Evolutionary conservation across 2,888 invertebrate species (phyloP).

Genomic region (Sinohyriopsis cumingii): DNA sequence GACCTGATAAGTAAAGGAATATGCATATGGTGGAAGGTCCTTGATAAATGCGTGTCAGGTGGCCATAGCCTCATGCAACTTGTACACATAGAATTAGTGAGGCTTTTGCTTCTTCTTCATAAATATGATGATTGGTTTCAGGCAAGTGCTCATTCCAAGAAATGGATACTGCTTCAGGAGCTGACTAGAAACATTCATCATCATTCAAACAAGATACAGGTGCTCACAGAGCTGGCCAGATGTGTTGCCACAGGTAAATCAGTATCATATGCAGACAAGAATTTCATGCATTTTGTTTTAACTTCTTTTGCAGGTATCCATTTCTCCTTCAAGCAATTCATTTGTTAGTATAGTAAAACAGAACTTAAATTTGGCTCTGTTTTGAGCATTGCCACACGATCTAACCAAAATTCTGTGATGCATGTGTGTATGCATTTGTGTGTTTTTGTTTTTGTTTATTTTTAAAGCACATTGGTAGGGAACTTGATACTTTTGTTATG

Average conservation of each 20-base stretch:
- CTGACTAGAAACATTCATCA: constrained; percentile 77
- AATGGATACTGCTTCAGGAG: constrained; percentile 78
- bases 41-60: too few relatives aligned
- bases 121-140: constrained; percentile 22
- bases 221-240: constrained; percentile 80
- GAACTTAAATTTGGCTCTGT: not conserved
- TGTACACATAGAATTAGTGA: not conserved
- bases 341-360: not conserved
- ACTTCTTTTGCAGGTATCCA: too few relatives aligned
- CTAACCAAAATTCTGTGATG: not conserved
- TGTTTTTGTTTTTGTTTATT: too few relatives aligned
- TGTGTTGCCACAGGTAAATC: constrained; percentile 75
- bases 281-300: too few relatives aligned
- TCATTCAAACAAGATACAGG: constrained; percentile 78
- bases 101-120: not conserved
- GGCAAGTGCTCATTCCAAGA: constrained; percentile 76
- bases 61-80: too few relatives aligned
- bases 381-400: too few relatives aligned
- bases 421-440: not conserved
- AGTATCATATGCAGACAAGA: not conserved
- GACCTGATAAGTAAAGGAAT: too few relatives aligned
- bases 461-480: too few relatives aligned
- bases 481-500: too few relatives aligned
- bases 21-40: too few relatives aligned
- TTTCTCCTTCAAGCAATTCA: too few relatives aligned